A percentile compares a stretch with the other conserved stretches of the same genome.
Evolutionary conservation across 2,113 vertebrate genomes (phyloP).

Genomic region (Coregonus clupeaformis): DNA sequence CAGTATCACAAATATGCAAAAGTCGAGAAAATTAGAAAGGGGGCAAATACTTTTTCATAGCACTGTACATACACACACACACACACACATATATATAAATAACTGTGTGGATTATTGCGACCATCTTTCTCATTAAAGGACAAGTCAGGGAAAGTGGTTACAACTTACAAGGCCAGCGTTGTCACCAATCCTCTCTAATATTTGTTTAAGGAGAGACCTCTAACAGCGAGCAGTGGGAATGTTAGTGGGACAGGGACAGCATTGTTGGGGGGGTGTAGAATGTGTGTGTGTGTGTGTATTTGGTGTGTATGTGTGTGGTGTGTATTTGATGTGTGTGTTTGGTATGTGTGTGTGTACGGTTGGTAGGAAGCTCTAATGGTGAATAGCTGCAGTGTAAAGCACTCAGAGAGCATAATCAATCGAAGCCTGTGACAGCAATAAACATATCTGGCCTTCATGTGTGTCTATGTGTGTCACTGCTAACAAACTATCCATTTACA

Average conservation of each 20-base stretch:
- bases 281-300: neutral
- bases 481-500: neutral
- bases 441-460: neutral
- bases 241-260: constrained; percentile 41
- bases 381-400: constrained; percentile 14
- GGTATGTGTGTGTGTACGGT: too few species aligned
- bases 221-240: constrained; percentile 40
- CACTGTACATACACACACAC: too few species aligned
- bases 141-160: constrained; percentile 3
- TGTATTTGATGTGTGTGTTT: too few species aligned
- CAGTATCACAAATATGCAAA: too few species aligned
- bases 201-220: constrained; percentile 54
- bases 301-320: too few species aligned
- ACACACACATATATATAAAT: too few species aligned
- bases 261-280: constrained; percentile 41
- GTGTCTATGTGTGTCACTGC: too few species aligned
- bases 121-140: constrained; percentile 19
- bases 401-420: constrained; percentile 19
- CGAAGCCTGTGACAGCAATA: neutral
- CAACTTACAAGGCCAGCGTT: constrained; percentile 37
- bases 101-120: constrained; percentile 15
- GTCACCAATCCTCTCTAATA: constrained; percentile 36
- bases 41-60: too few species aligned
- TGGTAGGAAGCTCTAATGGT: neutral
- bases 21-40: too few species aligned